phyloP scores from a whole-genome alignment of 2,888 invertebrate genomes.

The Marasmarcha lunaedactyla region DNA sequence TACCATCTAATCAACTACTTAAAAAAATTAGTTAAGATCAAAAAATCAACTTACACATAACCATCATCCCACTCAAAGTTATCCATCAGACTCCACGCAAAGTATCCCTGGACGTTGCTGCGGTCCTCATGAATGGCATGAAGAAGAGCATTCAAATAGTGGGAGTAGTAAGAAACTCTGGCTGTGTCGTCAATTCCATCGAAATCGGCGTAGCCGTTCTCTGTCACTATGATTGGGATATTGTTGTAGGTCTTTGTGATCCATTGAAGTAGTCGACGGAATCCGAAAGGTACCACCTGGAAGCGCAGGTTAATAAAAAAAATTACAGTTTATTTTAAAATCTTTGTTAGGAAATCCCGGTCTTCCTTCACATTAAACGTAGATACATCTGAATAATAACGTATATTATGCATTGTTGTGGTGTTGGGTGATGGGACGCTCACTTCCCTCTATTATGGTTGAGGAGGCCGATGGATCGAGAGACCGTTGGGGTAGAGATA shows the following conservation, averaged over 20 bases:
- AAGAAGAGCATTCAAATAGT: conserved; percentile 56
- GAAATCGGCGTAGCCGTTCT: conserved; percentile 67
- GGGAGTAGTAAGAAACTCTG: conserved; percentile 71
- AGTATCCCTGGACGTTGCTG: conserved; percentile 77
- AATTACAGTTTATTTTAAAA: too few relatives aligned
- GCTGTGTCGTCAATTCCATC: conserved; percentile 61
- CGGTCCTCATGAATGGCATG: conserved; percentile 69
- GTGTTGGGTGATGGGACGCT: too few relatives aligned
- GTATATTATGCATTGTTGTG: too few relatives aligned
- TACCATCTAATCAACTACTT: too few relatives aligned
- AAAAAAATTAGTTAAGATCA: too few relatives aligned
- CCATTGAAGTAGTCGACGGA: conserved; percentile 66
- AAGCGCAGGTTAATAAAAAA: conserved; percentile 9
- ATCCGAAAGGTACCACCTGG: conserved; percentile 70
- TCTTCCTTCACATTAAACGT: too few relatives aligned
- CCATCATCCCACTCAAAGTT: conserved; percentile 87
- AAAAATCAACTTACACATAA: conserved; percentile 74
- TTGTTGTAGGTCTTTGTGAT: conserved; percentile 64
- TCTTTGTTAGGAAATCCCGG: too few relatives aligned
- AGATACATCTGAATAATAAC: too few relatives aligned
- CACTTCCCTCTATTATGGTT: too few relatives aligned
- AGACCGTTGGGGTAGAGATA: too few relatives aligned
- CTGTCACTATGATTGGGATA: conserved; percentile 65
- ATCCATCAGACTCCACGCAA: conserved; percentile 87
- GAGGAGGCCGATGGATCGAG: too few relatives aligned